Percentiles rank a stretch among this genome's conserved stretches.
Evolutionary conservation across 2,888 invertebrate species (phyloP).

Genomic region (Polymixis flavicincta): DNA sequence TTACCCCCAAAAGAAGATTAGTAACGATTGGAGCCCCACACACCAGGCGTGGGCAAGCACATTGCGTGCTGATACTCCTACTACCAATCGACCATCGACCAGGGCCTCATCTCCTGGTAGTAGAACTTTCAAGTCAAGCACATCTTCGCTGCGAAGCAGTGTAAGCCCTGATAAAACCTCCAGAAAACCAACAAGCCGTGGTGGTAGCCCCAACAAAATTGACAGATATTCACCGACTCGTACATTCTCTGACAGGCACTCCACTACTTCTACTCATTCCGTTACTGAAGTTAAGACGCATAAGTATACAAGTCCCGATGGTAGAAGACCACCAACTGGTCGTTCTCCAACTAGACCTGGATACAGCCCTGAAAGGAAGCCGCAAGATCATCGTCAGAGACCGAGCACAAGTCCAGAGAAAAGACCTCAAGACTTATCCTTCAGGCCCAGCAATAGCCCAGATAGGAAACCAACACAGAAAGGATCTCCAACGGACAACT

Average conservation of each 20-base stretch:
- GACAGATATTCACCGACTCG: slow-evolving; percentile 82
- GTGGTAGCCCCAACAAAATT: slow-evolving; percentile 77
- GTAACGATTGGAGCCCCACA: slow-evolving; percentile 92
- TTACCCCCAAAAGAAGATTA: slow-evolving; percentile 90
- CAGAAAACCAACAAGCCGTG: slow-evolving; percentile 81
- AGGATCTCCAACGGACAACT: slow-evolving; percentile 40
- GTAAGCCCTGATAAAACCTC: slow-evolving; percentile 86
- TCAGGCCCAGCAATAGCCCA: slow-evolving; percentile 73
- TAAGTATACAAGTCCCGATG: slow-evolving; percentile 75
- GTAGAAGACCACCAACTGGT: slow-evolving; percentile 72
- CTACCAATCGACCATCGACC: slow-evolving; percentile 85
- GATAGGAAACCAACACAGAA: slow-evolving; percentile 66
- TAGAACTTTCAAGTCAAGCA: slow-evolving; percentile 88
- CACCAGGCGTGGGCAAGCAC: slow-evolving; percentile 95
- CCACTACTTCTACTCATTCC: slow-evolving; percentile 77
- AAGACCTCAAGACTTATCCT: slow-evolving; percentile 64
- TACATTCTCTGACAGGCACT: slow-evolving; percentile 75
- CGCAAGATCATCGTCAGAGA: slow-evolving; percentile 72
- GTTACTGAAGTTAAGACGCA: slow-evolving; percentile 76
- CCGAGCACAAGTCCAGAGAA: slow-evolving; percentile 82
- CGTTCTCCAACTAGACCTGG: slow-evolving; percentile 76
- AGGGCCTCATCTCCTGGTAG: slow-evolving; percentile 91
- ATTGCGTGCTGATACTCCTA: slow-evolving; percentile 92
- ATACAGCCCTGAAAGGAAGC: slow-evolving; percentile 78
- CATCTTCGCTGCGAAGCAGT: slow-evolving; percentile 89